These are phyloP conservation scores for Lamproptera curius DNA, from an alignment of 2,888 invertebrate genomes.

Conservation along the genomic window DNA sequence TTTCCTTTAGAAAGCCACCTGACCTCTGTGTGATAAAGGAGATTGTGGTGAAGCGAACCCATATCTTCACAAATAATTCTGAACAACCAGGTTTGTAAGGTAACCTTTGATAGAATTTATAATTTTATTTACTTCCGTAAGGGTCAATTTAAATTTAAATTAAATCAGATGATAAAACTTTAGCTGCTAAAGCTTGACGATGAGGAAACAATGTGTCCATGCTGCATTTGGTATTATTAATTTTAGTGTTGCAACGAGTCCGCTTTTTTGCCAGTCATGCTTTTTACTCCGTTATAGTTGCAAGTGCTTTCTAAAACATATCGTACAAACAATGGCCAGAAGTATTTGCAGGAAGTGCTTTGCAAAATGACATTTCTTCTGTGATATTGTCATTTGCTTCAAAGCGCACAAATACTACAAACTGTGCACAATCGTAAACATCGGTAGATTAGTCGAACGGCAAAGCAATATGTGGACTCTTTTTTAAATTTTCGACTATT, in stretches of 20 bases:
- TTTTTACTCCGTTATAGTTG: not conserved
- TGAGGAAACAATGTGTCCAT: not conserved
- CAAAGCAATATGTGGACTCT: conserved; percentile 28
- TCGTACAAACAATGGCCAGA: conserved; percentile 26
- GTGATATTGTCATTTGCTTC: conserved; percentile 30
- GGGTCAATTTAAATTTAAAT: not conserved
- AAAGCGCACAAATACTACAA: conserved; percentile 28
- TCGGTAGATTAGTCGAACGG: conserved; percentile 35
- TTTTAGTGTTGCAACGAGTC: conserved; percentile 32
- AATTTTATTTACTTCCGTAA: conserved; percentile 6
- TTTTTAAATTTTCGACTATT: conserved; percentile 26
- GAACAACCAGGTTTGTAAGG: conserved; percentile 32
- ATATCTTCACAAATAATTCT: conserved; percentile 34
- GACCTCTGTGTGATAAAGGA: conserved; percentile 31
- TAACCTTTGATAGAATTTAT: not conserved
- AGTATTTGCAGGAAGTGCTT: conserved; percentile 27
- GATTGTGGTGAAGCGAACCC: conserved; percentile 30
- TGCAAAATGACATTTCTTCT: conserved; percentile 29
- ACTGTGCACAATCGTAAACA: conserved; percentile 27
- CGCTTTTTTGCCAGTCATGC: conserved; percentile 18
- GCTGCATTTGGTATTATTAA: conserved; percentile 28
- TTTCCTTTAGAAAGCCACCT: no score
- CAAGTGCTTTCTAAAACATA: conserved; percentile 24
- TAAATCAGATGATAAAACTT: conserved; percentile 1
- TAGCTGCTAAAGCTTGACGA: conserved; percentile 29